Evolutionary conservation across 2,113 vertebrate genomes (phyloP).

Genomic region (Dasyprocta punctata): DNA sequence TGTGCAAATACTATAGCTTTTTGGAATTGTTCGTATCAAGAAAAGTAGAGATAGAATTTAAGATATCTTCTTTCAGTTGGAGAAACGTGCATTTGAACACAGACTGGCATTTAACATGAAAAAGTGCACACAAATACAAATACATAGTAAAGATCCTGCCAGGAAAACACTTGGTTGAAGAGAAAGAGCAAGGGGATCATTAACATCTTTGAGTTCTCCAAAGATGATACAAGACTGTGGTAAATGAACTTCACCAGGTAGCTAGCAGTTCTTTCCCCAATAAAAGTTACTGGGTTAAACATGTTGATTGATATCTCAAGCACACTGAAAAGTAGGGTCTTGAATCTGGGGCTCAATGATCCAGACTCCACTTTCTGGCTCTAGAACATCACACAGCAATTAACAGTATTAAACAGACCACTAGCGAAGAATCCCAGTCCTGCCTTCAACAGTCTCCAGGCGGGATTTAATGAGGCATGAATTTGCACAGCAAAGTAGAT

Average conservation of each 20-base stretch:
- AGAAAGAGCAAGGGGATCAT: neutral
- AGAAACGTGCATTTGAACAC: conserved; percentile 18
- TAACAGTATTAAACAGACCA: neutral
- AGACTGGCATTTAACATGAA: conserved; percentile 5
- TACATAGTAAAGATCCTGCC: neutral
- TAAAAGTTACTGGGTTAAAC: neutral
- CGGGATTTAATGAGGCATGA: conserved; percentile 22
- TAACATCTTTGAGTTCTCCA: neutral
- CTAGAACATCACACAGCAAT: neutral
- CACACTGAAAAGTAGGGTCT: neutral
- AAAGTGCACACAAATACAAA: neutral
- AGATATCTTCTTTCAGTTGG: neutral
- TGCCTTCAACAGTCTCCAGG: conserved; percentile 19
- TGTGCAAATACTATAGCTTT: neutral
- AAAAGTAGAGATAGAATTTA: conserved; percentile 12
- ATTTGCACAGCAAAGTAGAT: conserved; percentile 62
- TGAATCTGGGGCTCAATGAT: neutral
- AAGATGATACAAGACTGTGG: neutral
- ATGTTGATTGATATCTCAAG: neutral
- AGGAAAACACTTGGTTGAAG: neutral
- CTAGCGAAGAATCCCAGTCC: neutral
- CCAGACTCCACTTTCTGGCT: neutral
- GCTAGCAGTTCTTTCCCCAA: neutral
- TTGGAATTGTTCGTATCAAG: neutral
- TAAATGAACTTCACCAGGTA: neutral